Conservation (phyloP, 2,113 vertebrate genomes). For the Ancistrus triradiatus region DNA sequence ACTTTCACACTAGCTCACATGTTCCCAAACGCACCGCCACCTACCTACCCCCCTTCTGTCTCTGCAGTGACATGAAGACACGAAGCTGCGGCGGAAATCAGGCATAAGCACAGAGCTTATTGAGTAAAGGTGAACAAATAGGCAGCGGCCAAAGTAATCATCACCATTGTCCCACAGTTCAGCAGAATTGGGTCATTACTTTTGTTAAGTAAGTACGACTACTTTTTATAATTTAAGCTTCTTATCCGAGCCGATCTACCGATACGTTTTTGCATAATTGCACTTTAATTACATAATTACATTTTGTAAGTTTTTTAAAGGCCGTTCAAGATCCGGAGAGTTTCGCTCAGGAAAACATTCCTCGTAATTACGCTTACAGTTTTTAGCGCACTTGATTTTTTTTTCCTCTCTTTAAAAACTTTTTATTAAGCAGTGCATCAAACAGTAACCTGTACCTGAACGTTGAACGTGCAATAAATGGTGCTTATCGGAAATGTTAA, state of each 20-base stretch:
- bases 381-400: neutral
- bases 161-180: conserved; percentile 29
- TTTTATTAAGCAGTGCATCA: neutral
- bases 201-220: conserved; percentile 28
- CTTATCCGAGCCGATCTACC: neutral
- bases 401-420: neutral
- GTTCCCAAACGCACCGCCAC: conserved; percentile 32
- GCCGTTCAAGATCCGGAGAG: no score
- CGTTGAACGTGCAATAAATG: no score
- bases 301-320: no score
- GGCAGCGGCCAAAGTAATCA: conserved; percentile 20
- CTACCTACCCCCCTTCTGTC: neutral
- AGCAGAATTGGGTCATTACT: conserved; percentile 20
- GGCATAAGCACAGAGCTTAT: conserved; percentile 32
- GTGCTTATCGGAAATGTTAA: no score
- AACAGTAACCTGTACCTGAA: no score
- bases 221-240: conserved; percentile 24
- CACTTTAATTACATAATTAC: no score
- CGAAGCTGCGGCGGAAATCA: conserved; percentile 39
- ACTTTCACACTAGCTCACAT: conserved; percentile 28
- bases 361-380: no score
- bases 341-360: no score
- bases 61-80: conserved; percentile 27
- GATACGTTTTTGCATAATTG: neutral
- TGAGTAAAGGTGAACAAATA: conserved; percentile 36